Base-by-base conservation (phyloP, 2,797 vertebrate species). In the Choloepus didactylus region DNA sequence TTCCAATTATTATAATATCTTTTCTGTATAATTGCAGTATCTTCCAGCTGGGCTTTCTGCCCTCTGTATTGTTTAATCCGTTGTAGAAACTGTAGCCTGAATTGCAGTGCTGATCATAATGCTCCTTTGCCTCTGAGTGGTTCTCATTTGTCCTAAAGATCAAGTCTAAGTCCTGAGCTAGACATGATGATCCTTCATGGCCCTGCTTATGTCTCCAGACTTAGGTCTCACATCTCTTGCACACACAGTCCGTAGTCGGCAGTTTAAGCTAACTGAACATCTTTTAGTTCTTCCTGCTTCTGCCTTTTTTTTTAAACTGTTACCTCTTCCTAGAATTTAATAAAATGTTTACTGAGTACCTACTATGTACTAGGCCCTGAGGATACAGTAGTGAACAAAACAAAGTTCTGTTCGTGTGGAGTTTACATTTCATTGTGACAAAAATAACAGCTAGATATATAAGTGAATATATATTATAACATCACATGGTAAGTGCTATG, bases 271-370 rank as follows among this genome's bases (percentile, higher is more conserved):
- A 79, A 46, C 1, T 21, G 14, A 93, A 51, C 12, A 9, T 77
- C 75, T 95, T 69, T 56, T 87, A 67, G 25, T 88, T 86, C 16
- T 91, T 84, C 80, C 6, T 91, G n/a, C 27, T n/a, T 91, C 69
- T 91, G 94, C 54, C 66, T 49, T 38, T 35, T 35, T 35, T 35
- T 35, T 35, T 35, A 35, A 35, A 59, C 73, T 97, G 7, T 88
- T 92, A 15, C 60, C 31, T 72, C 2, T 95, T 18, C 62, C 23
- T 69, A 92, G 64, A 84, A 90, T 93, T 93, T 31, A 91, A 8
- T 80, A 87, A 70, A 92, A 31, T 73, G n/a, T 62, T 81, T 86
- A 35, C 35, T 93, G 31, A 59, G 19, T 38, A 8, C 23, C 29
- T 87, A 38, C 19, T 91, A 0, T 83, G 41, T 96, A 38, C 49